Conservation (phyloP, 2,113 vertebrate species). For the Thermophis baileyi region DNA sequence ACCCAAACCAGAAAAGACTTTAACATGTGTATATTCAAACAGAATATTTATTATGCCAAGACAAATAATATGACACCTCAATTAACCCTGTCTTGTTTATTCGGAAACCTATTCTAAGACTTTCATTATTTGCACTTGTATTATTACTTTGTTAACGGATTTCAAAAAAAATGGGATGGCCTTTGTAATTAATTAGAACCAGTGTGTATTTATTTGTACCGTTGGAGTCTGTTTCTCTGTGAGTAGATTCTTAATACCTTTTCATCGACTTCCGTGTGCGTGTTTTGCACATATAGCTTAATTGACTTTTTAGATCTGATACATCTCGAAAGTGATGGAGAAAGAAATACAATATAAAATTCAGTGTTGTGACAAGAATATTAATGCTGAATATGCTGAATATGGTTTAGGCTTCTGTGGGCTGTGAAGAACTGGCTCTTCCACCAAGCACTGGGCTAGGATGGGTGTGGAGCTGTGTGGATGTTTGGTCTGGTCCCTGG, state of each 20-base stretch:
- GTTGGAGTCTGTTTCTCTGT: not conserved
- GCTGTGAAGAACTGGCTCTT: not conserved
- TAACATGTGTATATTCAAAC: not conserved
- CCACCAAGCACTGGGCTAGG: not conserved
- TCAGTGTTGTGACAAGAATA: not conserved
- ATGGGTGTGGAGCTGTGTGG: not conserved
- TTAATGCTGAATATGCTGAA: not conserved
- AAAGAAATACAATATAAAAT: not conserved
- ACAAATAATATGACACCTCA: not conserved
- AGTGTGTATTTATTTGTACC: not conserved
- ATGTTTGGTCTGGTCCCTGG: not conserved
- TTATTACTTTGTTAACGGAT: not conserved
- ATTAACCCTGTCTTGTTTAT: not conserved
- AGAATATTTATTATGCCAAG: not conserved
- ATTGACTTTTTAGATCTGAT: not conserved
- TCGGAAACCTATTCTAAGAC: not conserved
- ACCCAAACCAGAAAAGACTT: not conserved
- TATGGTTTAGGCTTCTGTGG: not conserved
- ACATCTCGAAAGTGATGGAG: not conserved
- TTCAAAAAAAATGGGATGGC: not conserved
- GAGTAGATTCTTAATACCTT: not conserved
- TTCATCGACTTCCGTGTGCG: not conserved
- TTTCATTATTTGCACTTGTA: not conserved
- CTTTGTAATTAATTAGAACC: not conserved
- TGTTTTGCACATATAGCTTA: not conserved